Percentiles rank a stretch among this genome's conserved stretches.
Conservation (phyloP, 2,888 invertebrate genomes). For the Chloroclysta siterata region DNA sequence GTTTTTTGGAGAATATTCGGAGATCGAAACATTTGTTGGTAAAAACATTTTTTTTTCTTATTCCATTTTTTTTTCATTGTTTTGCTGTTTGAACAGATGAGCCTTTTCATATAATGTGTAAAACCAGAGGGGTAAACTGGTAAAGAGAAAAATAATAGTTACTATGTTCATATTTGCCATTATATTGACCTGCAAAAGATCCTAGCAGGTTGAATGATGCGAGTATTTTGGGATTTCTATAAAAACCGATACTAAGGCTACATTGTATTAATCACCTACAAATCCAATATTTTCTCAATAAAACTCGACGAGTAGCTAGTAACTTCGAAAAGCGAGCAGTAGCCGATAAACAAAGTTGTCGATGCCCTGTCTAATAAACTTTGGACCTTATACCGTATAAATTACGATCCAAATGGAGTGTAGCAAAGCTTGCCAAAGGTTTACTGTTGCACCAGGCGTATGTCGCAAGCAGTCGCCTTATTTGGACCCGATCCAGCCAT, state of each 20-base stretch:
- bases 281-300: conserved; percentile 74
- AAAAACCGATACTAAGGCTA: conserved; percentile 34
- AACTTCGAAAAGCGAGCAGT: conserved; percentile 69
- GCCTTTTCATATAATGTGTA: too few relatives aligned
- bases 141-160: too few relatives aligned
- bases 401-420: conserved; percentile 46
- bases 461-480: conserved; percentile 81
- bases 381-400: conserved; percentile 49
- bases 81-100: too few relatives aligned
- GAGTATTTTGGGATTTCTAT: neutral
- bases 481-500: conserved; percentile 79
- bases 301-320: conserved; percentile 66
- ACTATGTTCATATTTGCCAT: too few relatives aligned
- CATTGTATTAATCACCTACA: conserved; percentile 65
- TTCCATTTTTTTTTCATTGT: too few relatives aligned
- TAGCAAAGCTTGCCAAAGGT: conserved; percentile 50
- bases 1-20: too few relatives aligned
- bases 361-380: conserved; percentile 44
- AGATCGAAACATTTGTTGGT: too few relatives aligned
- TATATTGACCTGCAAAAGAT: too few relatives aligned
- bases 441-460: conserved; percentile 67
- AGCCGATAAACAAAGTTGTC: conserved; percentile 54
- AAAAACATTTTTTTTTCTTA: too few relatives aligned
- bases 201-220: too few relatives aligned
- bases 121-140: too few relatives aligned